Percentiles rank a stretch among this genome's conserved stretches.
Conservation (phyloP, 2,888 invertebrate species). For the Drosophila kambysellisi region DNA sequence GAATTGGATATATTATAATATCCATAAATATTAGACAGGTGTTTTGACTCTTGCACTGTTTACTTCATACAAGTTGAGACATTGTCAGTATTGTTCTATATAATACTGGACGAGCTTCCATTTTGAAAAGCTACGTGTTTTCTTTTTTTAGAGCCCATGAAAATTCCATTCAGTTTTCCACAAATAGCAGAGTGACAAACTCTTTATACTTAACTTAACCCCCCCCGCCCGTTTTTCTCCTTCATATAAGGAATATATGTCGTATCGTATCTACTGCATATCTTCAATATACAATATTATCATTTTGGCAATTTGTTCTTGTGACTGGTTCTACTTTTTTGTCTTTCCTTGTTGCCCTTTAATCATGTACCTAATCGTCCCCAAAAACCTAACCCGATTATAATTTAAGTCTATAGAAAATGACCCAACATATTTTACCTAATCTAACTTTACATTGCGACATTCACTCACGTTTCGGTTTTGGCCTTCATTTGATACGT, state of each 20-base stretch:
- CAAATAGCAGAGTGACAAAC: not conserved
- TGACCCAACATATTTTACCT: slow-evolving; percentile 14
- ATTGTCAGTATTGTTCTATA: not conserved
- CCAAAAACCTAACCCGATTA: slow-evolving; percentile 19
- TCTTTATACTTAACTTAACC: not conserved
- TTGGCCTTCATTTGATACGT: slow-evolving; percentile 28
- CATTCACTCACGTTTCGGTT: slow-evolving; percentile 34
- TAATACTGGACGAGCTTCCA: slow-evolving; percentile 7
- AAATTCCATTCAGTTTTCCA: slow-evolving; percentile 3
- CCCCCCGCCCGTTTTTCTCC: slow-evolving; percentile 7
- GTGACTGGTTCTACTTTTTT: slow-evolving; percentile 1
- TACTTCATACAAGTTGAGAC: not conserved
- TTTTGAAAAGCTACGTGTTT: not conserved
- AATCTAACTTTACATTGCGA: slow-evolving; percentile 31
- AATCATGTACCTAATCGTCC: slow-evolving; percentile 7
- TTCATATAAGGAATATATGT: slow-evolving; percentile 17
- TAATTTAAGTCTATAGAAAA: slow-evolving; percentile 14
- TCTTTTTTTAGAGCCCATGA: not conserved
- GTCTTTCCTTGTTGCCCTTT: slow-evolving; percentile 3
- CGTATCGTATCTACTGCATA: slow-evolving; percentile 22
- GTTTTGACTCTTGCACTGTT: not conserved
- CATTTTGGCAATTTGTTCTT: slow-evolving; percentile 21
- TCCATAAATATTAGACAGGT: not conserved
- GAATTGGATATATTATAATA: not conserved
- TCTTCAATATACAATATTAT: slow-evolving; percentile 17